Conservation (phyloP, 35 echinoderm and acorn worm genomes). For the Heliocidaris tuberculata region DNA sequence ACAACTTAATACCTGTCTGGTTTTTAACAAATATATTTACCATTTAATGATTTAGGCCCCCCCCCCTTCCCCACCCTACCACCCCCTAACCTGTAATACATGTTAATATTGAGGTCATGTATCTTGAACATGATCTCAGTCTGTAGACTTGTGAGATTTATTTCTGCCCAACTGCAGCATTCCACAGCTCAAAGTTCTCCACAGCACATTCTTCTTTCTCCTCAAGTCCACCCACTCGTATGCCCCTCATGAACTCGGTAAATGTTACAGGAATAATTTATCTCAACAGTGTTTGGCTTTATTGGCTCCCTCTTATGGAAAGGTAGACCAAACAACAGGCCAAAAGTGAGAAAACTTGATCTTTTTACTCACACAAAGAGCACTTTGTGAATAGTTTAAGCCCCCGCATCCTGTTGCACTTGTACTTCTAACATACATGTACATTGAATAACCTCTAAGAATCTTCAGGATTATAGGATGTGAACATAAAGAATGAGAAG, state of each 20-base stretch:
- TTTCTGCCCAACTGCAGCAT: neutral
- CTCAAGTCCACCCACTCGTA: neutral
- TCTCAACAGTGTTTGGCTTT: neutral
- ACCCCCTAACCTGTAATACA: neutral
- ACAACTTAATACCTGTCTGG: too few species aligned
- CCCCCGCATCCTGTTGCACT: neutral
- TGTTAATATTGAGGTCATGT: neutral
- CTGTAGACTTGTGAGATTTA: slow-evolving; percentile 9
- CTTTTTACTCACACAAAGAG: neutral
- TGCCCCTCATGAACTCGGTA: neutral
- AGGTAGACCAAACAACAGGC: neutral
- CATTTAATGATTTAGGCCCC: too few species aligned
- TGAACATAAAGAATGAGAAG: neutral
- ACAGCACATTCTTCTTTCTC: neutral
- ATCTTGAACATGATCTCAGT: neutral
- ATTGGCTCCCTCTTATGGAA: neutral
- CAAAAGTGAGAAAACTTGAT: neutral
- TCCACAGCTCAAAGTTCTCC: neutral
- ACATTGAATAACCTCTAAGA: neutral
- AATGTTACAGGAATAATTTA: slow-evolving; percentile 8
- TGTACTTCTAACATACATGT: neutral
- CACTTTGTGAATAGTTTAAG: neutral
- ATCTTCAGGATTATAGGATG: neutral
- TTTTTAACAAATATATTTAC: too few species aligned
- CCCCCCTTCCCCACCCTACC: neutral